A percentile compares a stretch with the other conserved stretches of the same genome.
Conservation (phyloP, 2,797 vertebrate species). For the Lagocephalus sceleratus region DNA sequence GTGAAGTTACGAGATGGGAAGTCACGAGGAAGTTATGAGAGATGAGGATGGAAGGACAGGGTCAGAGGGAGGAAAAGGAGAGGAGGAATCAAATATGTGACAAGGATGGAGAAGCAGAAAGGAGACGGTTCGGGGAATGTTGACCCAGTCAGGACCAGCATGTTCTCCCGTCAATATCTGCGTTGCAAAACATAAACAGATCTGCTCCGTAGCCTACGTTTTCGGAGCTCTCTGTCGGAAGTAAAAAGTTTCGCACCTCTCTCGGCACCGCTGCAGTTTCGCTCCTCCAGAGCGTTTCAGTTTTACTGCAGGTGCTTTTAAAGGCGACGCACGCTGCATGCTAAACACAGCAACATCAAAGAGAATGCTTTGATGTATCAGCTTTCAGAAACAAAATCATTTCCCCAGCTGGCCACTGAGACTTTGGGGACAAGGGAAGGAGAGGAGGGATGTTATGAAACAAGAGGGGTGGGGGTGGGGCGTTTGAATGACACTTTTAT, state of each 20-base stretch:
- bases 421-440: conserved; percentile 23
- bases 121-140: conserved; percentile 1
- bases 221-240: conserved; percentile 13
- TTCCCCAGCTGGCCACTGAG: conserved; percentile 16
- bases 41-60: conserved; percentile 12
- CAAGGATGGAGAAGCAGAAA: conserved; percentile 1
- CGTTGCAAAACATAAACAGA: conserved; percentile 9
- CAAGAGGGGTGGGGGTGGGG: not conserved
- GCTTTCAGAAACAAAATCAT: conserved; percentile 9
- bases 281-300: conserved; percentile 11
- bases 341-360: conserved; percentile 30
- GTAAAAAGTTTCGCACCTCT: conserved; percentile 8
- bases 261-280: not conserved
- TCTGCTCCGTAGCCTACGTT: conserved; percentile 2
- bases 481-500: not conserved
- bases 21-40: conserved; percentile 17
- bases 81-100: conserved; percentile 1
- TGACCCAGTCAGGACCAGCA: not conserved
- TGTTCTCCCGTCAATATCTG: conserved; percentile 2
- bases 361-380: conserved; percentile 37
- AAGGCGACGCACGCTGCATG: conserved; percentile 12
- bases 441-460: conserved; percentile 6
- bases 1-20: conserved; percentile 34
- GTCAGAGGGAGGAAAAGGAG: conserved; percentile 6
- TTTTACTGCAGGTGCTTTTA: conserved; percentile 21